Conservation (phyloP, 2,797 vertebrate species). For the Meda fulgida region DNA sequence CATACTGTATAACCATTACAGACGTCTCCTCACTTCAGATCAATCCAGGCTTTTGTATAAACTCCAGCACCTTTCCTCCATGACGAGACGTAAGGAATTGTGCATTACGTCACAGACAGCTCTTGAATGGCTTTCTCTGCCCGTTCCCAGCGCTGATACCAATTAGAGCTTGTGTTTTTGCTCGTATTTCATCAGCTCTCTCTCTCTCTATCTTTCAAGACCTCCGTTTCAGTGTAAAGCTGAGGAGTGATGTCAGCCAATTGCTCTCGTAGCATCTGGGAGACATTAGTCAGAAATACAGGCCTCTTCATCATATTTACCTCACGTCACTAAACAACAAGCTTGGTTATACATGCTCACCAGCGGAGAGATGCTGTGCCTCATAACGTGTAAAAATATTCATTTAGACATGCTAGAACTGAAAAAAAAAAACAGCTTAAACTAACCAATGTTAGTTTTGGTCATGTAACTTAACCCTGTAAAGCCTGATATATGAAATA, state of each 20-base stretch:
- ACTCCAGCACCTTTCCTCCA: background rate
- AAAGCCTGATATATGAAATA: background rate
- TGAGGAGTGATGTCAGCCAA: conserved; percentile 55
- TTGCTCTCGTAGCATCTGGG: conserved; percentile 70
- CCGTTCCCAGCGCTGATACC: conserved; percentile 10
- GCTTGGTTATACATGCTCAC: conserved; percentile 34
- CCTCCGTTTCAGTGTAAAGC: conserved; percentile 31
- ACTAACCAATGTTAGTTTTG: background rate
- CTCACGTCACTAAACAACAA: conserved; percentile 67
- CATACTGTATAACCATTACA: background rate
- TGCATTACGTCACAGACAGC: background rate
- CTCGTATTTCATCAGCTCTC: background rate
- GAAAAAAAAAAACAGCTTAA: too few relatives aligned
- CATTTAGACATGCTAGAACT: background rate
- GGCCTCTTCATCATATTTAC: conserved; percentile 70
- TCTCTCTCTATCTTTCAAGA: conserved; percentile 6
- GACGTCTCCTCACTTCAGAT: background rate
- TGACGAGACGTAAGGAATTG: background rate
- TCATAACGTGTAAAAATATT: background rate
- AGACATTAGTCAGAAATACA: conserved; percentile 74
- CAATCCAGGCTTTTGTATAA: background rate
- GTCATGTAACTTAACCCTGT: background rate
- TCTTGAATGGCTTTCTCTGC: background rate
- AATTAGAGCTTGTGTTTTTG: background rate
- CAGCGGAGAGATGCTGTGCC: background rate